These are phyloP conservation scores for Oscheius onirici DNA, from an alignment of 2,888 invertebrate species.

Conservation along the genomic window DNA sequence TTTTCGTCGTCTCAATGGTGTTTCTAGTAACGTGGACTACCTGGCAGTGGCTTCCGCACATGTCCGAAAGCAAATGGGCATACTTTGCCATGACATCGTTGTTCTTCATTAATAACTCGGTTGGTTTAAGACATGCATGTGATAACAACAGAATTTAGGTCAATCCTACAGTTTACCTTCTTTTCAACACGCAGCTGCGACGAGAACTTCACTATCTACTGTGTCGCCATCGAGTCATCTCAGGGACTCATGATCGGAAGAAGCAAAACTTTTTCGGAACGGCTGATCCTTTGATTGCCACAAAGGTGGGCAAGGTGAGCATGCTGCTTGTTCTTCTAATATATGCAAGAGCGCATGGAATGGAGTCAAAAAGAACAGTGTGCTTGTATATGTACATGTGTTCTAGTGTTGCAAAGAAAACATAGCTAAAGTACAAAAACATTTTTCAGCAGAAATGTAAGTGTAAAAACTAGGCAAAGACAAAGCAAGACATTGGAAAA, in stretches of 20 bases:
- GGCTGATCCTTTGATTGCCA: constrained; percentile 29
- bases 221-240: constrained; percentile 39
- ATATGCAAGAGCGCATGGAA: too few species aligned
- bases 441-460: too few species aligned
- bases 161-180: constrained; percentile 69
- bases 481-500: too few species aligned
- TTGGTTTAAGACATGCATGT: constrained; percentile 19
- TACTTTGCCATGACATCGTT: constrained; percentile 67
- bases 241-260: constrained; percentile 41
- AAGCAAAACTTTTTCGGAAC: constrained; percentile 45
- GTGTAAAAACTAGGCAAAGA: too few species aligned
- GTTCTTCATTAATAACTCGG: constrained; percentile 70
- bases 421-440: too few species aligned
- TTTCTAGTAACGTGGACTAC: constrained; percentile 68
- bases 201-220: constrained; percentile 63
- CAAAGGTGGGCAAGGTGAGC: constrained; percentile 32
- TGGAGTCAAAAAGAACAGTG: background rate
- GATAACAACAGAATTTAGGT: constrained; percentile 35
- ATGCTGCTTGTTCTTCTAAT: constrained; percentile 1
- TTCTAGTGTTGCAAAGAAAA: too few species aligned
- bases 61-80: constrained; percentile 64
- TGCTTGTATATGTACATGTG: background rate
- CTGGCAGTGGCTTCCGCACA: constrained; percentile 68
- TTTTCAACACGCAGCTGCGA: constrained; percentile 67
- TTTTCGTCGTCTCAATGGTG: constrained; percentile 68